Evolutionary conservation across 2,113 vertebrate species (phyloP), one percentile per base, ranked within the genome.

Genomic region (Cebus imitator): DNA sequence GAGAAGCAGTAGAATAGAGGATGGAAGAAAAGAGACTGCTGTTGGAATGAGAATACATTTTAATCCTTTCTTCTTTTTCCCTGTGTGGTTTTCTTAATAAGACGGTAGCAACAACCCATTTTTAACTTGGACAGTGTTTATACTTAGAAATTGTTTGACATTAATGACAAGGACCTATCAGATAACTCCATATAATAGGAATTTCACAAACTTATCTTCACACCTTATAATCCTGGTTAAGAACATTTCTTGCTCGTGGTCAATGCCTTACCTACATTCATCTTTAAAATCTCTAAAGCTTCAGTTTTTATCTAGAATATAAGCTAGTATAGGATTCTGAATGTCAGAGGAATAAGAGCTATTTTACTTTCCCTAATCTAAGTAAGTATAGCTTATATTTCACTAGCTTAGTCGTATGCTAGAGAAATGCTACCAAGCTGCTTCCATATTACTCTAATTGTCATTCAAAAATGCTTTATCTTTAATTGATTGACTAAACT

Each of bases 381-480:
- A 82, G 80, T 85, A 89, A 96, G 89, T 76, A 79, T 20, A 50
- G 70, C 66, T 96, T 88, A 25, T 13, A n/a, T 90, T 95, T 90
- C 40, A 35, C 48, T n/a, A 89, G 37, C 1, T 95, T 91, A 86
- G 32, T 61, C 88, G 23, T 66, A 50, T 58, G 10, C 16, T 68
- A 45, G 37, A 52, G 73, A 58, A 87, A 25, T 85, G 30, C 48
- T 73, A 89, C 45, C 50, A 90, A 92, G 50, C 17, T 96, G 32
- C 81, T 91, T 84, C 61, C 8, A 73, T 80, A 93, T 50, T 95
- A 50, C 12, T 68, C 1, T 81, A 81, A 91, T 27, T 84, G 48
- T 91, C 78, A 40, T 94, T 96, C n/a, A 61, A 23, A 95, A 90
- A 94, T 85, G 45, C 21, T 96, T 87, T 90, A 52, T 72, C 55